Conservation (phyloP, 2,888 invertebrate species). For the Criorhina ranunculi region DNA sequence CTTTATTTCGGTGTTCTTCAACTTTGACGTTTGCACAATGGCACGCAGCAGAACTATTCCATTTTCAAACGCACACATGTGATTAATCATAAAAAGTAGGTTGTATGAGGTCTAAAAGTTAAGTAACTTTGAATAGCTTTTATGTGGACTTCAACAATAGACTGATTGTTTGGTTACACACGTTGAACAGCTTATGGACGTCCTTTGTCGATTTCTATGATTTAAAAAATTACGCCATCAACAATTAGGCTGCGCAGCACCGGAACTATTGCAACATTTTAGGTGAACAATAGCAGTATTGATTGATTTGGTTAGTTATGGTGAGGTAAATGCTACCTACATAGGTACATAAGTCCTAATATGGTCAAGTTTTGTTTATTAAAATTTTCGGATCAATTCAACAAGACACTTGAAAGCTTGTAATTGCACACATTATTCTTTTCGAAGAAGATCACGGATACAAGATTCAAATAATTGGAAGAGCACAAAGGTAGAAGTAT, state of each 20-base stretch:
- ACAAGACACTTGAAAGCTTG: too few relatives aligned
- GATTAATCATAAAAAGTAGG: slow-evolving; percentile 18
- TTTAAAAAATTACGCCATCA: slow-evolving; percentile 9
- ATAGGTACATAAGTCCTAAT: neutral
- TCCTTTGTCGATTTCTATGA: slow-evolving; percentile 10
- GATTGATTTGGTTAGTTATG: neutral
- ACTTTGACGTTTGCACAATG: slow-evolving; percentile 60
- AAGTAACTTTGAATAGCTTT: slow-evolving; percentile 14
- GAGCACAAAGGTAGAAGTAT: too few relatives aligned
- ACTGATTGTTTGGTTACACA: slow-evolving; percentile 1
- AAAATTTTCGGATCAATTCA: neutral
- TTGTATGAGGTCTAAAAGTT: slow-evolving; percentile 30
- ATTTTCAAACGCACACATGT: slow-evolving; percentile 9
- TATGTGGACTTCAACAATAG: slow-evolving; percentile 17
- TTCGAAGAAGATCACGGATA: too few relatives aligned
- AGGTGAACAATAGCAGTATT: slow-evolving; percentile 6
- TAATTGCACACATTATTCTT: too few relatives aligned
- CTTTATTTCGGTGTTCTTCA: slow-evolving; percentile 33
- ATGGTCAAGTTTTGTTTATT: neutral
- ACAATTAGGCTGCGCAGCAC: slow-evolving; percentile 16
- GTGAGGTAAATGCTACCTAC: neutral
- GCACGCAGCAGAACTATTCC: neutral
- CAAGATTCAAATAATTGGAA: too few relatives aligned
- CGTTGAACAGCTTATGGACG: neutral
- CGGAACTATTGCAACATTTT: slow-evolving; percentile 14